Base-by-base conservation (phyloP, 2,888 invertebrate species). In the Cryptus armator region DNA sequence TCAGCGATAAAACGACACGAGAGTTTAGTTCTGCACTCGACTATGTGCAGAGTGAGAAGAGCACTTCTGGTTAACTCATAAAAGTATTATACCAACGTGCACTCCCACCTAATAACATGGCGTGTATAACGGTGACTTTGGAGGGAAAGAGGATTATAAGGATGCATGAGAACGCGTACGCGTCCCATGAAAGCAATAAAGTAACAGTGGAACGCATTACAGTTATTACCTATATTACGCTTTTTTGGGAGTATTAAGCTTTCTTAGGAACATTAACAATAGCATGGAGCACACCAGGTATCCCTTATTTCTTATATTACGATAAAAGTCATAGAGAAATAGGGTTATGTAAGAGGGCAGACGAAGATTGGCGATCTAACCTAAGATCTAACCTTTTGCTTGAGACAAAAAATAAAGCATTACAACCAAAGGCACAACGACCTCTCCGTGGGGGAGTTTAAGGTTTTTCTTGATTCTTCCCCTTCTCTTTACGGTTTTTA, bases 81-180 rank as follows among this genome's bases (percentile, higher is more conserved):
- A 84, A 80, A 84, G 75, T 84, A 80, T 76, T 70, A 76, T 79
- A 62, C 16, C 62, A 14, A 62, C 74, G 70, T 75, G 83, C 77
- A 78, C 64, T 59, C 70, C 19, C 68, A 48, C 70, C 51, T 62
- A 83, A 78, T 78, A 78, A 71, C 37, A 16, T 48, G n/a, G 9
- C n/a, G 16, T 19, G 43, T 16, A 48, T 46, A 56, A 53, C 56
- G n/a, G 5, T 6, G 19, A 19, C 37, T 16, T 66, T 37, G 43
- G 19, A 37, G 3, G 29, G 62, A n/a, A n/a, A 24, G 46, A 74
- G 48, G n/a, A 74, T 78, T 68, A 44, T 78, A 62, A 68, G 51
- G 32, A 72, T n/a, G 46, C 19, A 56, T 62, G 48, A 48, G 44
- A 62, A 51, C 44, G 70, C 32, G 46, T 46, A 72, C 48, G 59